Percentiles rank a stretch among this genome's conserved stretches.
phyloP scores from a whole-genome alignment of 2,113 vertebrate genomes.

The Syngnathoides biaculeatus region DNA sequence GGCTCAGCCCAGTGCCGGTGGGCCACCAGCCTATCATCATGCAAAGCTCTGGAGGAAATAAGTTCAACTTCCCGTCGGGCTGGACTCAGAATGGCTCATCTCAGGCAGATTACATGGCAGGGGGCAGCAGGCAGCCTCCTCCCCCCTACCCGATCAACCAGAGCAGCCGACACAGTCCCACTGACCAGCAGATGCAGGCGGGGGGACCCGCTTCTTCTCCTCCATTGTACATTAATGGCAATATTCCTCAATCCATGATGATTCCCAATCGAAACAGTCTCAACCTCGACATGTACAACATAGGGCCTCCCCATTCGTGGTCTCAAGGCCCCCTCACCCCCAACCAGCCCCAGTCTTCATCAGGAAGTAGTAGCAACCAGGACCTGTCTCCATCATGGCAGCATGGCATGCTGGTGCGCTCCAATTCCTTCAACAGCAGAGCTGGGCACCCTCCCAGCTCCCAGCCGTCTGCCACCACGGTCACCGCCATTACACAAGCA shows the following conservation, averaged over 20 bases:
- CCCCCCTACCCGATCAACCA: constrained; percentile 84
- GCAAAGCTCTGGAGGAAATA: constrained; percentile 84
- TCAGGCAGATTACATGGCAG: constrained; percentile 82
- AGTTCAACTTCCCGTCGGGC: constrained; percentile 83
- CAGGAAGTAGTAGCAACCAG: constrained; percentile 77
- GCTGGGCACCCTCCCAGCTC: constrained; percentile 76
- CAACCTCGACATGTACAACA: constrained; percentile 88
- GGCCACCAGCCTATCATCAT: constrained; percentile 95
- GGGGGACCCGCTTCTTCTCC: constrained; percentile 79
- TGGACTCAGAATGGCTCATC: constrained; percentile 84
- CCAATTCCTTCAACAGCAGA: constrained; percentile 88
- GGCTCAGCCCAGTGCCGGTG: constrained; percentile 83
- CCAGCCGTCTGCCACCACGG: constrained; percentile 89
- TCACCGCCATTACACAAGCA: constrained; percentile 92
- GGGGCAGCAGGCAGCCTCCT: constrained; percentile 82
- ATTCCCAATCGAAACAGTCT: constrained; percentile 88
- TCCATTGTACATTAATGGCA: constrained; percentile 82
- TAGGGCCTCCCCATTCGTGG: constrained; percentile 79
- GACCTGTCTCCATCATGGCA: constrained; percentile 84
- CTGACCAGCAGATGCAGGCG: constrained; percentile 83
- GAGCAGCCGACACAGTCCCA: constrained; percentile 85
- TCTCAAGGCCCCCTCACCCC: constrained; percentile 74
- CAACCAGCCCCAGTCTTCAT: constrained; percentile 72
- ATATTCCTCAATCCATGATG: constrained; percentile 82
- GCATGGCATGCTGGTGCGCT: constrained; percentile 81